phyloP scores from a whole-genome alignment of 2,113 vertebrate species.

The Romanogobio albipinnatus region DNA sequence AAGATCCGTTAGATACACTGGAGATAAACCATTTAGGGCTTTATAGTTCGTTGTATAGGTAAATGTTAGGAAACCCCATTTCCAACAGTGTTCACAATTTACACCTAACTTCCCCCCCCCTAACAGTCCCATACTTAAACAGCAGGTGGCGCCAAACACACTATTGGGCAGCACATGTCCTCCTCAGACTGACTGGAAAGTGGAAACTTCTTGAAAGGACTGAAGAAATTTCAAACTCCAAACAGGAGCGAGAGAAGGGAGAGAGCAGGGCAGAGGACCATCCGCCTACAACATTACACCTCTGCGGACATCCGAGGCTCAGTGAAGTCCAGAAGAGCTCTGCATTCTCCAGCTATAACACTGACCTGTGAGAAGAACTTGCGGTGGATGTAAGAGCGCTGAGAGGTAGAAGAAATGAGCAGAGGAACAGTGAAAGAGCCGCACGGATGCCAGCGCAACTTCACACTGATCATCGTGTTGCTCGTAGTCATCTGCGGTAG shows the following conservation, averaged over 20 bases:
- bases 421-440: conserved; percentile 62
- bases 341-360: not conserved
- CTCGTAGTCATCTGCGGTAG: conserved; percentile 62
- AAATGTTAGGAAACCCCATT: too few relatives aligned
- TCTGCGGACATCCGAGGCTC: conserved; percentile 28
- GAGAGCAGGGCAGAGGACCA: conserved; percentile 26
- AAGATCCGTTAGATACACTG: too few relatives aligned
- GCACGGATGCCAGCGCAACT: conserved; percentile 70
- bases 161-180: conserved; percentile 64
- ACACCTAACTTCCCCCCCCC: too few relatives aligned
- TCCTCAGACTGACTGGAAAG: conserved; percentile 16
- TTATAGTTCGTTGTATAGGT: too few relatives aligned
- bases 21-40: too few relatives aligned
- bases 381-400: conserved; percentile 72
- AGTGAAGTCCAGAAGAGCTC: conserved; percentile 18
- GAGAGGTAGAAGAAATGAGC: conserved; percentile 73
- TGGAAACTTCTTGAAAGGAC: conserved; percentile 51
- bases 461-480: conserved; percentile 66
- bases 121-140: conserved; percentile 42
- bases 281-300: not conserved
- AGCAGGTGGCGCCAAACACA: conserved; percentile 67
- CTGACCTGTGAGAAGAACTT: conserved; percentile 36
- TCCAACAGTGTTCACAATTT: too few relatives aligned
- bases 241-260: conserved; percentile 35
- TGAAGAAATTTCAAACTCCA: conserved; percentile 34